phyloP scores from a whole-genome alignment of 2,888 invertebrate species.

The Gastracanthus pulcherrimus region DNA sequence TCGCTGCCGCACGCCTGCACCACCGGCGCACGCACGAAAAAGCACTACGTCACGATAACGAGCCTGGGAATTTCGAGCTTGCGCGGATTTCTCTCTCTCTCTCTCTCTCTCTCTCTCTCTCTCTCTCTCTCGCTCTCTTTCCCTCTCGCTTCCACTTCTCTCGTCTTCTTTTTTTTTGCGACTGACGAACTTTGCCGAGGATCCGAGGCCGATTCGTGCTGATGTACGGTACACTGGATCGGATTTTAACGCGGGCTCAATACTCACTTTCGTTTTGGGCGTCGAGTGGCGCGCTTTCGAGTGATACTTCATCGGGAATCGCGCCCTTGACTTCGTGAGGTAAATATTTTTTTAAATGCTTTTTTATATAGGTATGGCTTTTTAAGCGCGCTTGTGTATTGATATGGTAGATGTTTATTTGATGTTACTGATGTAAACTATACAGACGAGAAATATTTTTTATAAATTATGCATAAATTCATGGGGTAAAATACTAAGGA shows the following conservation, averaged over 20 bases:
- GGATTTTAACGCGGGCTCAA: conserved; percentile 10
- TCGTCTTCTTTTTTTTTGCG: neutral
- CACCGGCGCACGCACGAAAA: conserved; percentile 45
- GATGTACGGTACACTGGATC: neutral
- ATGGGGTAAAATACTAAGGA: no score
- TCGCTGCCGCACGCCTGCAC: neutral
- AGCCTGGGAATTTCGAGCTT: conserved; percentile 65
- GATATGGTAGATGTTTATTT: neutral
- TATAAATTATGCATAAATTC: no score
- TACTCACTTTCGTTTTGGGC: conserved; percentile 12
- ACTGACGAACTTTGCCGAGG: neutral
- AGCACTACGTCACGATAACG: conserved; percentile 71
- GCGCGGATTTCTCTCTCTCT: no score
- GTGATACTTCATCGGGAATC: conserved; percentile 30
- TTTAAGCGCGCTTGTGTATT: neutral
- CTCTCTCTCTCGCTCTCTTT: no score
- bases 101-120: no score
- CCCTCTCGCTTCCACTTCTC: conserved; percentile 14
- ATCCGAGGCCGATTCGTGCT: neutral
- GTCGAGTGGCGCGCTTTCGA: conserved; percentile 5
- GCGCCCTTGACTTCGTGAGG: neutral
- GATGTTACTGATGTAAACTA: no score
- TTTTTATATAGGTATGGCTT: neutral
- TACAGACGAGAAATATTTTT: no score
- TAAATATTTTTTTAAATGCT: conserved; percentile 16